phyloP scores from a whole-genome alignment of 2,797 vertebrate genomes.

The Lagodon rhomboides region DNA sequence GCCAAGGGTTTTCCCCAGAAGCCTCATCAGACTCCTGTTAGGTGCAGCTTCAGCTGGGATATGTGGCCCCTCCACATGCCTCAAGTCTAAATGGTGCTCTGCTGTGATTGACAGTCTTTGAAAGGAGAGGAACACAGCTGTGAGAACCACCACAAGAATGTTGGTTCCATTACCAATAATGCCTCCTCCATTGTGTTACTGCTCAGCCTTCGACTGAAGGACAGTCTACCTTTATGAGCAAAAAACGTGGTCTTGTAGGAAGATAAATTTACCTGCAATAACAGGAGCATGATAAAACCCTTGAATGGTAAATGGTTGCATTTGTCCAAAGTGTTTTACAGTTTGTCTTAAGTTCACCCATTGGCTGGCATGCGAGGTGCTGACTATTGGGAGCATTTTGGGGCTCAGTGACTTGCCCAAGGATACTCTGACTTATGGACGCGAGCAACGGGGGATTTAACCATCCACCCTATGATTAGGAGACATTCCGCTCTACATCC shows the following conservation, averaged over 20 bases:
- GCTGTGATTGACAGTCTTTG: conserved; percentile 13
- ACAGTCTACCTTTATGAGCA: neutral
- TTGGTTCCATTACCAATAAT: neutral
- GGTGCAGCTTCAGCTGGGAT: neutral
- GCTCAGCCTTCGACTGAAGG: neutral
- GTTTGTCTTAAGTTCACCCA: neutral
- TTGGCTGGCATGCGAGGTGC: neutral
- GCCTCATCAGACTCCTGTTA: neutral
- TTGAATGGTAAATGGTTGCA: neutral
- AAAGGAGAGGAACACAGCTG: neutral
- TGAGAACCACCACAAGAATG: neutral
- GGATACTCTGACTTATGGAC: neutral
- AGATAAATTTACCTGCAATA: neutral
- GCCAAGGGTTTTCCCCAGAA: conserved; percentile 14
- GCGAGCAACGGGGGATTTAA: neutral
- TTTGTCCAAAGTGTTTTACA: neutral
- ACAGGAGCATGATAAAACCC: neutral
- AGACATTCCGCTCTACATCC: neutral
- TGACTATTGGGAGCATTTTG: neutral
- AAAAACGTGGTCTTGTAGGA: neutral
- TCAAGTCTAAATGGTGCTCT: neutral
- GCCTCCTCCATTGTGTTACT: neutral
- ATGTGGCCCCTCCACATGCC: neutral
- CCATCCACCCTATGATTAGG: neutral
- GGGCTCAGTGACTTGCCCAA: neutral